Conservation (phyloP, 2,888 invertebrate species). For the Helobdella robusta region DNA sequence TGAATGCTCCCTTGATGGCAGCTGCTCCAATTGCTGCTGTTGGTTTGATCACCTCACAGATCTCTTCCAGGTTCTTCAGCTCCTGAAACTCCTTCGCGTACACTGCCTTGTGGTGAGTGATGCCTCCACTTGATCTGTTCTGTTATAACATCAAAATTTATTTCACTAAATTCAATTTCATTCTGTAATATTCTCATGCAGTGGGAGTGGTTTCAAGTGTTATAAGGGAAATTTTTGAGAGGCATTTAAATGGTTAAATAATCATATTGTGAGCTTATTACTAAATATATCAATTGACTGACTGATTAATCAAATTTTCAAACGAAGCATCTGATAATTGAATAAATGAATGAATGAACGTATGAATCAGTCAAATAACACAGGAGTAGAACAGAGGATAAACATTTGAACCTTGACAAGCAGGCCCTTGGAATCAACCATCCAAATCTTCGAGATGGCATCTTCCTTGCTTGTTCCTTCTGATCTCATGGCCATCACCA, state of each 20-base stretch:
- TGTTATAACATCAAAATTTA: conserved; percentile 27
- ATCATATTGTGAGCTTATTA: no score
- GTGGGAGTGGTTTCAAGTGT: no score
- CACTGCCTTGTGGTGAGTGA: conserved; percentile 58
- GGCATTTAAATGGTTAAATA: no score
- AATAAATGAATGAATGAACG: background rate
- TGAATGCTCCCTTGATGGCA: conserved; percentile 88
- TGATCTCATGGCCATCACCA: conserved; percentile 80
- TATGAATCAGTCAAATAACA: background rate
- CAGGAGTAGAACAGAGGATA: background rate
- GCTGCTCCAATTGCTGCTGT: conserved; percentile 91
- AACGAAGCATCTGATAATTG: no score
- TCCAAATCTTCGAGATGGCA: conserved; percentile 74
- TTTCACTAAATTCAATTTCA: background rate
- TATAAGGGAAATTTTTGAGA: no score
- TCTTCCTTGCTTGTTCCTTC: conserved; percentile 63
- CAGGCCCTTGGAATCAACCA: conserved; percentile 93
- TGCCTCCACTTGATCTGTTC: conserved; percentile 65
- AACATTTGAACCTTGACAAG: conserved; percentile 29
- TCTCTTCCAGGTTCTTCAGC: conserved; percentile 65
- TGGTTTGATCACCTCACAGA: conserved; percentile 72
- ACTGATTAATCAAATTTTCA: no score
- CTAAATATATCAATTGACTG: no score
- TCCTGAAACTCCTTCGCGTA: conserved; percentile 65
- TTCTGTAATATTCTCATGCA: no score